Evolutionary conservation across 2,888 invertebrate genomes (phyloP).

Genomic region (Leptodirus hochenwartii): DNA sequence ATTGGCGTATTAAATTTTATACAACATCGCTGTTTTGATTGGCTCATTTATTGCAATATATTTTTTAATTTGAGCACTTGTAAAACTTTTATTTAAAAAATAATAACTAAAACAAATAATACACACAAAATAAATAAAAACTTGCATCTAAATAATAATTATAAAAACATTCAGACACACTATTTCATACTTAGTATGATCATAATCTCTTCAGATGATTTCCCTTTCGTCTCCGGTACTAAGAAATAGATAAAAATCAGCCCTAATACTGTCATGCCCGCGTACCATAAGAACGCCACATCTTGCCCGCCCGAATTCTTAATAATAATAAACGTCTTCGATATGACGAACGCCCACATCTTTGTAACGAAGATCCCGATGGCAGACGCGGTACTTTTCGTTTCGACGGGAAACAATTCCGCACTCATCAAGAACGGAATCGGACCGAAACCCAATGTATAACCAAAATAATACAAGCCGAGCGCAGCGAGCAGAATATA

Average conservation of each 20-base stretch:
- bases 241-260: constrained; percentile 45
- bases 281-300: constrained; percentile 53
- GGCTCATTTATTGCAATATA: no score
- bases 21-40: no score
- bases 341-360: constrained; percentile 55
- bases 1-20: no score
- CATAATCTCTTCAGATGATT: no score
- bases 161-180: no score
- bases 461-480: constrained; percentile 55
- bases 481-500: constrained; percentile 56
- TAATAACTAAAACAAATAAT: no score
- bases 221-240: constrained; percentile 29
- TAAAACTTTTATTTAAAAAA: no score
- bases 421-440: constrained; percentile 65
- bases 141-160: no score
- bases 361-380: constrained; percentile 61
- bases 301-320: constrained; percentile 33
- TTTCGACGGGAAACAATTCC: constrained; percentile 58
- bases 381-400: constrained; percentile 54
- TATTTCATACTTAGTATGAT: no score
- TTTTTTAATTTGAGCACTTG: no score
- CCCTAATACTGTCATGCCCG: constrained; percentile 40
- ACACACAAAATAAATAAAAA: no score
- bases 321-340: constrained; percentile 43
- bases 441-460: constrained; percentile 65